Evolutionary conservation across 2,113 vertebrate genomes (phyloP), one percentile per base, ranked within the genome.

Genomic region (Thunnus thynnus): DNA sequence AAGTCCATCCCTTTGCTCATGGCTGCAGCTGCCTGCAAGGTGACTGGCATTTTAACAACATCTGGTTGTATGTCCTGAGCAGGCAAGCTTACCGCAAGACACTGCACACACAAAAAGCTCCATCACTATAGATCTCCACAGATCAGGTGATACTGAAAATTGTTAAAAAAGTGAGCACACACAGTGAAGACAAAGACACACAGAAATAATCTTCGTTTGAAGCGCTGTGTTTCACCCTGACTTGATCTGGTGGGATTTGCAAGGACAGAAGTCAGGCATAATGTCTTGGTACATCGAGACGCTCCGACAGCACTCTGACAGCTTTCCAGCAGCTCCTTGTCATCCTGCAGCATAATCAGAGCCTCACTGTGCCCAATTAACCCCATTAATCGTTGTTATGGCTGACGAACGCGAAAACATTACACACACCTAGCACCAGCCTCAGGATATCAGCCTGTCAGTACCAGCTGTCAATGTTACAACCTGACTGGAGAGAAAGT

Each of bases 311-410:
- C 54, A 48, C 69, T 84, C 32, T 89, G 90, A 89, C 90, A 92
- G 85, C 69, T 79, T 69, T 84, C 56, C 80, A 77, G 66, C 64
- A 55, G 86, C 73, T 81, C 72, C 80, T 65, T 84, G 83, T 89
- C 88, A 87, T 83, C 75, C 75, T 1, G 62, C 73, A 57, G 74
- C 80, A 88, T 74, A 86, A 86, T 90, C 74, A 73, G 72, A 84
- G 87, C 66, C 76, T 83, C 83, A 60, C 75, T 73, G 69, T 78
- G 84, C 72, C 85, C 79, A 93, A 89, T 92, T 90, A 93, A 92
- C 85, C 81, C 82, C 67, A 80, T 83, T 91, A 85, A 93, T 87
- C 83, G 90, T 76, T 62, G 85, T 82, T 84, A 86, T 72, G 79
- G 82, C 76, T 86, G 80, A 88, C 2, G 64, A 88, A 86, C 56